Evolutionary conservation across 2,113 vertebrate species (phyloP), one percentile per base, ranked within the genome.

Genomic region (Machaerirhynchus nigripectus): DNA sequence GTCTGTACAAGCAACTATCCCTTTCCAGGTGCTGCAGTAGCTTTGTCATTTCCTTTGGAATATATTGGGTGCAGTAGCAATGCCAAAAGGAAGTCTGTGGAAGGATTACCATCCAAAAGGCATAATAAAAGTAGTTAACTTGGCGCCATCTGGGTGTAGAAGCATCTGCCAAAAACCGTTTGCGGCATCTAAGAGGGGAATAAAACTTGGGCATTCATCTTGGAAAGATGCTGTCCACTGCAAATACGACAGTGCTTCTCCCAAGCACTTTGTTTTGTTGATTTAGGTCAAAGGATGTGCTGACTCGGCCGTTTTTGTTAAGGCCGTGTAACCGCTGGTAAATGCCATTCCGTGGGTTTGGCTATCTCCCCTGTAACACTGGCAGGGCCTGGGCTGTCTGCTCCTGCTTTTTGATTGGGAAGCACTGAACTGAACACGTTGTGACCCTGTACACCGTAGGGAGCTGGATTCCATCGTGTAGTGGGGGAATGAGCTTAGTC

Each of bases 41-140:
- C 86, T 94, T 95, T 93, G 90, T 93, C 93, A 97, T 97, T 97
- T 97, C 90, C 96, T 96, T 83, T 97, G 97, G 89, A 98, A 98
- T 94, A 96, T 97, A 94, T 96, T 95, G 90, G 94, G 90, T 95
- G 96, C 85, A 35, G 91, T 37, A 73, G 69, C 4, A 6, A 97
- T 97, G 90, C 97, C 95, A 96, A 97, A 96, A 95, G 94, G 95
- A 92, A 98, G 93, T 87, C 93, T 96, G 93, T 55, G 83, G 96
- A 96, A 94, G 92, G 94, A 95, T 83, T 93, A 96, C 83, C 94
- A 96, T 92, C 93, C 95, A 96, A 97, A 96, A 95, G 95, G 91
- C 55, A 95, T 95, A 93, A 97, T 97, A 92, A 97, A 97, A 91
- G 92, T 94, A 88, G 96, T 96, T 89, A 97, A 95, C 77, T 97